A percentile compares a stretch with the other conserved stretches of the same genome.
Conservation (phyloP, 1,140 invertebrate species). For the Augochlora pura region DNA sequence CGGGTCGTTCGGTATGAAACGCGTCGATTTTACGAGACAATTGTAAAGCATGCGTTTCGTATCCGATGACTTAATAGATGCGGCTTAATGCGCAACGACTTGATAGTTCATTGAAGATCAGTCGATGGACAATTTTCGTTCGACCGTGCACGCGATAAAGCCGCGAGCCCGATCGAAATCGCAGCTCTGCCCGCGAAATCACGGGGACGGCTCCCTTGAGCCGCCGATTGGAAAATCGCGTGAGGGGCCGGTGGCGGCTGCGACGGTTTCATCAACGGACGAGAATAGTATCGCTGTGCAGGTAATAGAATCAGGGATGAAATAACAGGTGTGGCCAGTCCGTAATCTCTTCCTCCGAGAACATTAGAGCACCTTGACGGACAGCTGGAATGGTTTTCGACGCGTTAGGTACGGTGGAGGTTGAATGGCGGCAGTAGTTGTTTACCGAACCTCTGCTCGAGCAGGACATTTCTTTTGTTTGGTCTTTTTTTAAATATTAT, state of each 20-base stretch:
- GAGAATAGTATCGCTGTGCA: neutral
- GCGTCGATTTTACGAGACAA: no score
- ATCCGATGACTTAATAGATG: no score
- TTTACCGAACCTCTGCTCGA: no score
- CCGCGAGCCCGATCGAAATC: neutral
- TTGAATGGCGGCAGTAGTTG: no score
- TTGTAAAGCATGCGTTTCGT: no score
- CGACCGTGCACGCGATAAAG: neutral
- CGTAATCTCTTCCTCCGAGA: neutral
- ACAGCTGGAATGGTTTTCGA: no score
- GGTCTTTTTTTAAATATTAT: no score
- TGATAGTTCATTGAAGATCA: conserved; percentile 12
- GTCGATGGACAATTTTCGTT: conserved; percentile 20
- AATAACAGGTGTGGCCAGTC: neutral
- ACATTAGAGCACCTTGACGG: no score
- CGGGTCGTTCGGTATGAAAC: no score
- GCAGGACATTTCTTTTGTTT: no score
- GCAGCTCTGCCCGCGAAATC: neutral
- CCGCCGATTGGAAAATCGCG: conserved; percentile 19
- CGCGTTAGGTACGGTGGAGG: no score
- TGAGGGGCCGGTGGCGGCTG: neutral
- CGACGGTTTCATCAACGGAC: neutral
- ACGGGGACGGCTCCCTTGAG: neutral
- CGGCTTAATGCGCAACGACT: no score
- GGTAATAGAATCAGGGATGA: neutral